Evolutionary conservation across 2,797 vertebrate genomes (phyloP), one percentile per base, ranked within the genome.

Genomic region (Gobio occitaniae): DNA sequence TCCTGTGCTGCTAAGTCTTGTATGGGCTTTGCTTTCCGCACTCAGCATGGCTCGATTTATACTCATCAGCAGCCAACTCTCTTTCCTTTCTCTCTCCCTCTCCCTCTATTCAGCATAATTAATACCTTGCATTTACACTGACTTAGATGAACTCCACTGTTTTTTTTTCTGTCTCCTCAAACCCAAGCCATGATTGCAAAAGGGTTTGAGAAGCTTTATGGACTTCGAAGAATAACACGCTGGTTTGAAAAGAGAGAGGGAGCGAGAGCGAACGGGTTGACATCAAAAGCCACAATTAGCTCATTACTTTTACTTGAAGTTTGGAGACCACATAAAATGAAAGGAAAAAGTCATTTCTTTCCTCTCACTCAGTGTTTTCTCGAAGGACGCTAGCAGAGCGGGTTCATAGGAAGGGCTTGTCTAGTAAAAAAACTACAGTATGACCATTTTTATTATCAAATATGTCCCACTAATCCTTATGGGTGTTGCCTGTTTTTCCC

Each of bases 231-330:
- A 95, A 94, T 90, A 94, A 93, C 91, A 88, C 90, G 90, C 91
- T 89, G 91, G 89, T 91, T 92, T 90, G 47, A 78, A 76, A 63
- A 70, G 66, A 61, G 52, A 86, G 76, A 82, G 48, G 25, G 83
- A 72, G 41, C 44, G 29, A 68, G 82, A 87, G 86, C 74, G 86
- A 88, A 87, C 92, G 91, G 93, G 82, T 91, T 71, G 41, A 91
- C 94, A 94, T 95, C 95, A 94, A 92, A 96, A 95, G 93, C 94
- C 94, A 94, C 95, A 93, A 90, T 96, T 95, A 95, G 95, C 93
- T 95, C 89, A 90, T 94, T 95, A 93, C 93, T 93, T 92, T 93
- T 86, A 91, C 93, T 94, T 94, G 93, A 95, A 94, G 91, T 93
- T 93, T 90, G 84, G 87, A 93, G 86, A 94, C 92, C 95, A 94